Evolutionary conservation across 1,140 invertebrate species (phyloP).

Genomic region (Penaeus chinensis): DNA sequence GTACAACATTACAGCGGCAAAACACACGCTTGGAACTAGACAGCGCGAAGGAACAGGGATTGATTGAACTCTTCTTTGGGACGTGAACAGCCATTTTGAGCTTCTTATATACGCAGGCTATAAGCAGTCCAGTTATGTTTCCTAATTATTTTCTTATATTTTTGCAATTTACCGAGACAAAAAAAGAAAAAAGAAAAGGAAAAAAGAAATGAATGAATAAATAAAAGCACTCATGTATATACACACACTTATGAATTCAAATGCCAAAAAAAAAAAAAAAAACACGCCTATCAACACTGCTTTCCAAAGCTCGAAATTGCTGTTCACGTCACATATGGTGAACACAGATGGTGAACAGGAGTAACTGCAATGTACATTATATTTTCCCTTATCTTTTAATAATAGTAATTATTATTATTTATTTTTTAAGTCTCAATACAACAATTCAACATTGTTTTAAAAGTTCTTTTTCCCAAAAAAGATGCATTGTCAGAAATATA

Average conservation of each 20-base stretch:
- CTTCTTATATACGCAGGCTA: constrained; percentile 13
- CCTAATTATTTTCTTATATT: not conserved
- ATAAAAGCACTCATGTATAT: no score
- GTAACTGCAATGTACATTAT: constrained; percentile 52
- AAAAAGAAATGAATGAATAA: no score
- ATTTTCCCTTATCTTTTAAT: not conserved
- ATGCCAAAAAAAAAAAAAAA: not conserved
- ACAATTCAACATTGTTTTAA: constrained; percentile 43
- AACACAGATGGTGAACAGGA: constrained; percentile 57
- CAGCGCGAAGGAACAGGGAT: constrained; percentile 27
- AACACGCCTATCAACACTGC: not conserved
- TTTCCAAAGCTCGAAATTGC: constrained; percentile 40
- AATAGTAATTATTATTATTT: constrained; percentile 21
- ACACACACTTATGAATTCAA: no score
- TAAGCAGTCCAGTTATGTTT: not conserved
- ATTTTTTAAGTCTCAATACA: constrained; percentile 35
- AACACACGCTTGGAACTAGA: not conserved
- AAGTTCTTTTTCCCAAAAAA: constrained; percentile 32
- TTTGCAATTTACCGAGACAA: not conserved
- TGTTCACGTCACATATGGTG: constrained; percentile 42
- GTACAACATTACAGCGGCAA: constrained; percentile 1
- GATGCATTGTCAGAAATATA: constrained; percentile 49
- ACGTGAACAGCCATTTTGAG: constrained; percentile 41
- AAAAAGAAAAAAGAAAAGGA: no score
- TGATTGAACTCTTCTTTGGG: constrained; percentile 14